phyloP scores from a whole-genome alignment of 2,888 invertebrate species.

The Anorthoa munda region DNA sequence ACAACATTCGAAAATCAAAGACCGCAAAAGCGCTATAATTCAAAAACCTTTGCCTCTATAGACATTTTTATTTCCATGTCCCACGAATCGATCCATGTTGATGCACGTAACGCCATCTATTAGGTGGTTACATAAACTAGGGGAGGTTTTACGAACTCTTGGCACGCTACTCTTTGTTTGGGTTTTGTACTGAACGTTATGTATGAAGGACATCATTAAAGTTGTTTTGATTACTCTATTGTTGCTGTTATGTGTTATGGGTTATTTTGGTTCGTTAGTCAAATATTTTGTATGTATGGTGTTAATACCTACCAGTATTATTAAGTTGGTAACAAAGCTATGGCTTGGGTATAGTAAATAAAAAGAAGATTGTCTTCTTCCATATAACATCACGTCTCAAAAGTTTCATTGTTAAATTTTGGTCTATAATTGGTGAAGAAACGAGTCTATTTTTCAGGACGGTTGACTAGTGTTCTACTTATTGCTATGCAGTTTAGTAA shows the following conservation, averaged over 20 bases:
- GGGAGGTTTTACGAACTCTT: slow-evolving; percentile 52
- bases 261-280: slow-evolving; percentile 24
- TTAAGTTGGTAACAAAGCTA: too few relatives aligned
- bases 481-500: not conserved
- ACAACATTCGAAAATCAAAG: slow-evolving; percentile 4
- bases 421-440: not conserved
- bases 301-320: not conserved
- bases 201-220: slow-evolving; percentile 37
- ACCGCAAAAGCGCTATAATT: slow-evolving; percentile 18
- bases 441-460: not conserved
- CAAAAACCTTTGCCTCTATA: slow-evolving; percentile 10
- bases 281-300: slow-evolving; percentile 1
- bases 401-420: not conserved
- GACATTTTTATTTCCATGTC: slow-evolving; percentile 44
- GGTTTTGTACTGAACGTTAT: slow-evolving; percentile 31
- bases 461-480: not conserved
- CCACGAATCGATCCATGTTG: slow-evolving; percentile 55
- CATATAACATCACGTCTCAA: not conserved
- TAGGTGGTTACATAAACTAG: slow-evolving; percentile 56
- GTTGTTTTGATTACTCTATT: slow-evolving; percentile 52
- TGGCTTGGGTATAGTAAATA: not conserved
- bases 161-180: slow-evolving; percentile 59
- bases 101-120: slow-evolving; percentile 73
- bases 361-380: not conserved
- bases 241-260: slow-evolving; percentile 25